Evolutionary conservation across 2,888 invertebrate genomes (phyloP), one percentile per base, ranked within the genome.

Genomic region (Dilophus febrilis): DNA sequence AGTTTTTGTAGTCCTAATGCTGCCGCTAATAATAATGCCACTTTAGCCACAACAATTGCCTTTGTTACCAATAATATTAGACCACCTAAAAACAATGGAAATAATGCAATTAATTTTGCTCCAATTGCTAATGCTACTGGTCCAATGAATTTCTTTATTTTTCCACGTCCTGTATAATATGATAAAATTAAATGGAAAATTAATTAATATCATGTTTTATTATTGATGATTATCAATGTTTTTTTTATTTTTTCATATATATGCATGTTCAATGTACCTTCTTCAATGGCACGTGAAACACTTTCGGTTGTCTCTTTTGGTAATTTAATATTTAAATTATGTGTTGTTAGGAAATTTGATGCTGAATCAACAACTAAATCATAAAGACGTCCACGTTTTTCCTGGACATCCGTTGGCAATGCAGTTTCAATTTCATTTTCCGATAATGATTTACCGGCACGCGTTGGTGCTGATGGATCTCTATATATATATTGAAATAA

Each of bases 1-100:
- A 79, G 63, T 50, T 73, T 79, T 51, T 80, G 78, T 47, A 80
- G 65, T 5, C 78, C 77, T 37, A 82, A 55, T 22, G 81, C 66
- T 0, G 77, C 71, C 18, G 82, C 81, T 31, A 83, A 63, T 37
- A 84, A 58, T 46, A 86, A 71, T 2, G 86, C 85, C 42, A 85
- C 61, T 57, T 85, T 86, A 37, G 83, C 77, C 12, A 85, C 70
- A 46, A 85, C 66, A 40, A 84, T 60, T 22, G 85, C 85, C 62
- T 85, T 86, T 34, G 77, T 67, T 18, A 81, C 77, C 47, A 85
- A 59, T 16, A 85, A 65, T 1, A 76, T 77, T 1, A 85, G 64
- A 36, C 75, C 77, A 14, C 78, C 81, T 45, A 85, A 67, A 14
- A 80, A 58, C 7, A 84, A 57, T 1, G 82, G 82, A 1, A 78